Percentiles rank a stretch among this genome's conserved stretches.
phyloP scores from a whole-genome alignment of 2,113 vertebrate species.

The Atherinomorus stipes region DNA sequence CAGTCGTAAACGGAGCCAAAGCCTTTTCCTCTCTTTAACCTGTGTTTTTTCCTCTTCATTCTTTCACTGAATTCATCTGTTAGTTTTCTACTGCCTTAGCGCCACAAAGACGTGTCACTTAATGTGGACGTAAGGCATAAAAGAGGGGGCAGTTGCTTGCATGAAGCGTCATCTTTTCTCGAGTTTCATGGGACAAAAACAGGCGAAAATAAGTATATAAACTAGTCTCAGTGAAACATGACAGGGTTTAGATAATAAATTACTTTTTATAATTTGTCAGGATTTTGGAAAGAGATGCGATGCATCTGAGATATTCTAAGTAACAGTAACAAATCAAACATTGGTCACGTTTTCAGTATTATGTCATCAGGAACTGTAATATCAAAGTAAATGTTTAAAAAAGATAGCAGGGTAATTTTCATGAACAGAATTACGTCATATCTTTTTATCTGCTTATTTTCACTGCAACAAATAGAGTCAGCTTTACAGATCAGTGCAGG shows the following conservation, averaged over 20 bases:
- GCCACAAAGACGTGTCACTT: slow-evolving; percentile 62
- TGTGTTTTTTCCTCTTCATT: slow-evolving; percentile 65
- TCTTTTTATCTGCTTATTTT: slow-evolving; percentile 1
- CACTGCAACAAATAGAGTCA: slow-evolving; percentile 56
- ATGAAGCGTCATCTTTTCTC: slow-evolving; percentile 41
- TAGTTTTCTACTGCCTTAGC: slow-evolving; percentile 70
- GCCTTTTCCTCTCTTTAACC: slow-evolving; percentile 71
- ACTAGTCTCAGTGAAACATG: no score
- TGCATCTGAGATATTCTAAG: no score
- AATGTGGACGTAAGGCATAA: slow-evolving; percentile 62
- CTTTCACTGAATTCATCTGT: slow-evolving; percentile 72
- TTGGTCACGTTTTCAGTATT: no score
- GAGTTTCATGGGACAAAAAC: not conserved
- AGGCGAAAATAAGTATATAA: no score
- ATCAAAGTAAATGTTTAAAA: not conserved
- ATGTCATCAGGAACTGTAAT: no score
- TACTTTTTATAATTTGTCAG: no score
- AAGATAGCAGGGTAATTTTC: not conserved
- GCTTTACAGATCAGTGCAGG: slow-evolving; percentile 61
- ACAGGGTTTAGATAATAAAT: no score
- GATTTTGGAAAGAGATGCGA: no score
- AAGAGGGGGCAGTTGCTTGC: slow-evolving; percentile 61
- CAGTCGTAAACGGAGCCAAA: slow-evolving; percentile 78
- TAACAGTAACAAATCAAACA: no score
- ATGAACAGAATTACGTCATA: not conserved